phyloP scores from a whole-genome alignment of 2,888 invertebrate species.

The Panopea generosa region DNA sequence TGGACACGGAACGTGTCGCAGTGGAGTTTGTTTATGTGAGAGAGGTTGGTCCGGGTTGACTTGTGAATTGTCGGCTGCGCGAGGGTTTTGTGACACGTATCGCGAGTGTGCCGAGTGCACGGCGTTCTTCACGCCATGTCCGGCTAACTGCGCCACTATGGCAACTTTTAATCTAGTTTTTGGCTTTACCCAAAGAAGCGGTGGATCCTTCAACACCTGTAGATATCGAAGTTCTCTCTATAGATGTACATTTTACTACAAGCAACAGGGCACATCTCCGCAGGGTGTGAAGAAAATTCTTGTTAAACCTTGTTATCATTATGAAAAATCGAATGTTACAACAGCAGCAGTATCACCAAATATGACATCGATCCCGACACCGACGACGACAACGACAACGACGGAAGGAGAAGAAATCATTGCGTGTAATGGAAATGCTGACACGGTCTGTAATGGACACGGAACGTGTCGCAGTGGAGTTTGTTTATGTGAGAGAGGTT shows the following conservation, averaged over 20 bases:
- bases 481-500: conserved; percentile 37
- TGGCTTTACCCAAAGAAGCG: conserved; percentile 19
- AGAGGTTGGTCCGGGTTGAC: conserved; percentile 29
- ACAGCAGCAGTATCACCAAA: no score
- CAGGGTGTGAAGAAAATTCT: conserved; percentile 30
- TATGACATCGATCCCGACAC: background rate
- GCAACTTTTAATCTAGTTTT: conserved; percentile 39
- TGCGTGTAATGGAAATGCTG: conserved; percentile 26
- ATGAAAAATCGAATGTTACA: background rate
- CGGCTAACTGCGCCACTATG: conserved; percentile 18
- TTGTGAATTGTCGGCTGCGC: conserved; percentile 26
- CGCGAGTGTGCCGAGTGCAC: conserved; percentile 50
- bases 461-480: conserved; percentile 31
- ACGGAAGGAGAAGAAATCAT: background rate
- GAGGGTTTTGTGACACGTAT: conserved; percentile 45
- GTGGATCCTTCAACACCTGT: conserved; percentile 27
- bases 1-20: conserved; percentile 38
- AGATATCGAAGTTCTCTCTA: conserved; percentile 19
- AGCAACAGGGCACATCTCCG: conserved; percentile 16
- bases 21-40: conserved; percentile 37
- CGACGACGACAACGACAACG: background rate
- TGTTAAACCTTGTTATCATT: conserved; percentile 42
- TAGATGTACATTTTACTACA: conserved; percentile 38
- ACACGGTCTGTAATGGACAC: conserved; percentile 36
- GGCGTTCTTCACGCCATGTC: conserved; percentile 32